Evolutionary conservation across 2,797 vertebrate species (phyloP).

Genomic region (Esox lucius): DNA sequence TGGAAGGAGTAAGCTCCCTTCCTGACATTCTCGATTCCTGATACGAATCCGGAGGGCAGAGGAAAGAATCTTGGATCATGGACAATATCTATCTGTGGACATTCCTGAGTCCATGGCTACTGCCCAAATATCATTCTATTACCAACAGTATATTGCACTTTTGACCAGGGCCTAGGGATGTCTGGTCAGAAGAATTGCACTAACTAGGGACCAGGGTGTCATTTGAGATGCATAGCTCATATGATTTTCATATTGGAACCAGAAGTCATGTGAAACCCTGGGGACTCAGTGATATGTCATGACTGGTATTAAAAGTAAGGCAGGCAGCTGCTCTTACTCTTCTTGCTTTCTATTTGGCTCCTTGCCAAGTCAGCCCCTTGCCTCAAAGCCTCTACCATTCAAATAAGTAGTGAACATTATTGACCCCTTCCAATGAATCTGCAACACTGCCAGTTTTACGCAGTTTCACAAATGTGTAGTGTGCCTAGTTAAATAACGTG

Average conservation of each 20-base stretch:
- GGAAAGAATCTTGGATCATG: background rate
- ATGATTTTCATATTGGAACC: background rate
- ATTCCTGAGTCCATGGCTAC: background rate
- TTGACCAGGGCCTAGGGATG: too few relatives aligned
- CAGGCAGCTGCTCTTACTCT: too few relatives aligned
- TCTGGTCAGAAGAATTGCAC: background rate
- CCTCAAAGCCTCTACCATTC: too few relatives aligned
- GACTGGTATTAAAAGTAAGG: too few relatives aligned
- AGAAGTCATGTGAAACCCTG: background rate
- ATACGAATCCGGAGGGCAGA: background rate
- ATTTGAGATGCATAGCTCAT: background rate
- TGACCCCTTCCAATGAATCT: too few relatives aligned
- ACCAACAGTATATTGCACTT: background rate
- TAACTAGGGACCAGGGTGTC: background rate
- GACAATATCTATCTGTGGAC: background rate
- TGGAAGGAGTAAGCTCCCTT: background rate
- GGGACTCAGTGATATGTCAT: too few relatives aligned
- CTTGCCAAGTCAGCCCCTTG: too few relatives aligned
- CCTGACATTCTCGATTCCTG: background rate
- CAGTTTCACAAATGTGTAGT: too few relatives aligned
- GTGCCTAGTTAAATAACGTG: too few relatives aligned
- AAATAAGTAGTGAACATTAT: too few relatives aligned
- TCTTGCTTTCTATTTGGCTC: too few relatives aligned
- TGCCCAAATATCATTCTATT: background rate
- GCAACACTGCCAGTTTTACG: too few relatives aligned